phyloP scores from a whole-genome alignment of 2,797 vertebrate species.

The Poeciliopsis infans region DNA sequence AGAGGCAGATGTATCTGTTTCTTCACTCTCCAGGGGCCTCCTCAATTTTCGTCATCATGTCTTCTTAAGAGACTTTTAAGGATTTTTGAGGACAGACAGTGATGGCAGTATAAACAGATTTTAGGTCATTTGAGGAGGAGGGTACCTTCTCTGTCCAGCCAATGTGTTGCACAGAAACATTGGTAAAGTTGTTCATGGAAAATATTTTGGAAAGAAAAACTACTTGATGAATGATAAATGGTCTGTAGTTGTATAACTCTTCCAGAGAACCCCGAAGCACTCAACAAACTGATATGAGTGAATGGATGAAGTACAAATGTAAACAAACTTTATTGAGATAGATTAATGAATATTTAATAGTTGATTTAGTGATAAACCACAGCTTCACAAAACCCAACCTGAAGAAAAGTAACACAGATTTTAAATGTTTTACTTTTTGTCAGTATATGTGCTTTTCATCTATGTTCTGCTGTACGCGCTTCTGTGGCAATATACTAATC shows the following conservation, averaged over 20 bases:
- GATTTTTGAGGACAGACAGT: neutral
- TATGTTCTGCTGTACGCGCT: neutral
- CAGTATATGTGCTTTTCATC: neutral
- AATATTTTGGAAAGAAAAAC: neutral
- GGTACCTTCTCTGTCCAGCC: neutral
- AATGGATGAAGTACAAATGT: neutral
- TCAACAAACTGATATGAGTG: neutral
- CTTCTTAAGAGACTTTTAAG: slow-evolving; percentile 5
- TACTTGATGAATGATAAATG: too few relatives aligned
- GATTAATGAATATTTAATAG: neutral
- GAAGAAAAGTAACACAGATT: neutral
- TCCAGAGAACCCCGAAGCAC: too few relatives aligned
- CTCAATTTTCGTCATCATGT: neutral
- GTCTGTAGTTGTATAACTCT: too few relatives aligned
- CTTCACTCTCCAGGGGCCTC: slow-evolving; percentile 7
- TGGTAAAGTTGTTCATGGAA: neutral
- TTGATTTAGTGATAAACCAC: neutral
- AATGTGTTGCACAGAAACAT: neutral
- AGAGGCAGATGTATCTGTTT: slow-evolving; percentile 1
- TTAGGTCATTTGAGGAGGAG: slow-evolving; percentile 1
- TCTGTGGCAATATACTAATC: neutral
- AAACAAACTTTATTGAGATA: neutral
- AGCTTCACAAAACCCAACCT: neutral
- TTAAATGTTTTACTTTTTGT: neutral
- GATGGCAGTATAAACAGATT: neutral